These are phyloP conservation scores for Coelinius sp. DNA, from an alignment of 2,888 invertebrate species.

Conservation along the genomic window DNA sequence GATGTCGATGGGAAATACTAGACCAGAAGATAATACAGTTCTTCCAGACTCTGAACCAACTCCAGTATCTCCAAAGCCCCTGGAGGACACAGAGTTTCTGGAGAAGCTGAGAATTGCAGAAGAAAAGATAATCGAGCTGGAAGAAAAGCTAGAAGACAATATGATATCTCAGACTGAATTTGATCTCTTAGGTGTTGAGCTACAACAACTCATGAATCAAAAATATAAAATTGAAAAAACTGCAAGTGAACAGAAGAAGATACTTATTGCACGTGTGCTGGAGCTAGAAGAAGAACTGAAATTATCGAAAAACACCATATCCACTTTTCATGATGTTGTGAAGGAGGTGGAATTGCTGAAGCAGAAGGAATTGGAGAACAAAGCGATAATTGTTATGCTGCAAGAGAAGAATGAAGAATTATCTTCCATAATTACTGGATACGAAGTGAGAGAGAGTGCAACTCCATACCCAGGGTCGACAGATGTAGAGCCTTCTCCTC, in stretches of 20 bases:
- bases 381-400: background rate
- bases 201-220: background rate
- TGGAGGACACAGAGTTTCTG: background rate
- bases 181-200: background rate
- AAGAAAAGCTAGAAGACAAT: background rate
- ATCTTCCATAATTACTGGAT: background rate
- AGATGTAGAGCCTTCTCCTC: too few species aligned
- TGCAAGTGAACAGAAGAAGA: background rate
- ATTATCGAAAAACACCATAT: background rate
- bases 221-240: background rate
- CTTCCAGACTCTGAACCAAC: background rate
- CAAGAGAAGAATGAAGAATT: background rate
- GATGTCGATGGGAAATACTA: background rate
- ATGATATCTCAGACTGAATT: background rate
- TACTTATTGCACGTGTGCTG: background rate
- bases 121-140: background rate
- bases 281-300: background rate
- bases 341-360: background rate
- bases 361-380: background rate
- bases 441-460: background rate
- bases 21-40: background rate
- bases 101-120: background rate
- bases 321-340: background rate
- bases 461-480: background rate
- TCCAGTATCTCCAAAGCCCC: too few species aligned